phyloP scores from a whole-genome alignment of 1,140 invertebrate species.

The Anadara kagoshimensis region DNA sequence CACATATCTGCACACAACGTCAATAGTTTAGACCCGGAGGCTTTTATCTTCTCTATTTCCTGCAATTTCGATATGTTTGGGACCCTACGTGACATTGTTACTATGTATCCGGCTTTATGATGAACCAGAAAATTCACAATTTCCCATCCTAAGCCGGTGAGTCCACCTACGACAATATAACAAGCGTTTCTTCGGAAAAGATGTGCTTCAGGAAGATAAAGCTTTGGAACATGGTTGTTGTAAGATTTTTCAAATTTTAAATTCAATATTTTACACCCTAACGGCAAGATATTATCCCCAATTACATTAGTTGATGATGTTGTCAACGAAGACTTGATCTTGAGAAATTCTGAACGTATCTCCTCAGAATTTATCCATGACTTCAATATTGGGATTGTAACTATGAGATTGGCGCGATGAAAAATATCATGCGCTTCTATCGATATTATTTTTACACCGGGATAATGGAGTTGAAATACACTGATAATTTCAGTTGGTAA shows the following conservation, averaged over 20 bases:
- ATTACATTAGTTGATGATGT: slow-evolving; percentile 41
- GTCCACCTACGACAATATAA: slow-evolving; percentile 60
- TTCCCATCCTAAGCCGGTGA: slow-evolving; percentile 63
- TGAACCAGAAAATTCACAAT: slow-evolving; percentile 46
- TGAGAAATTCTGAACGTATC: slow-evolving; percentile 48
- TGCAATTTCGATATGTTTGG: slow-evolving; percentile 19
- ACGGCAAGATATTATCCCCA: slow-evolving; percentile 51
- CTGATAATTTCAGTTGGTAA: too few relatives aligned
- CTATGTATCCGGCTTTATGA: slow-evolving; percentile 51
- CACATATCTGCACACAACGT: slow-evolving; percentile 44
- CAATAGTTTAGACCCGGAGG: slow-evolving; percentile 34
- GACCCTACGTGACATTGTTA: slow-evolving; percentile 45
- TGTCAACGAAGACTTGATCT: slow-evolving; percentile 47
- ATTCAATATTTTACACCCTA: slow-evolving; percentile 29
- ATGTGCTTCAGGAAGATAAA: slow-evolving; percentile 9
- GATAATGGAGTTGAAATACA: too few relatives aligned
- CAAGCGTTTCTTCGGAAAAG: slow-evolving; percentile 28
- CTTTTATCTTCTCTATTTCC: slow-evolving; percentile 40
- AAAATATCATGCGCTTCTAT: too few relatives aligned
- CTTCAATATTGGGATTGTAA: too few relatives aligned
- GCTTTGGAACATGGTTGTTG: neutral
- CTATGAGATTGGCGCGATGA: too few relatives aligned
- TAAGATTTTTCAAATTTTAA: slow-evolving; percentile 1
- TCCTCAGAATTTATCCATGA: too few relatives aligned
- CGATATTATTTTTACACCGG: too few relatives aligned